Evolutionary conservation across 2,797 vertebrate genomes (phyloP).

Genomic region (Lophius americanus): DNA sequence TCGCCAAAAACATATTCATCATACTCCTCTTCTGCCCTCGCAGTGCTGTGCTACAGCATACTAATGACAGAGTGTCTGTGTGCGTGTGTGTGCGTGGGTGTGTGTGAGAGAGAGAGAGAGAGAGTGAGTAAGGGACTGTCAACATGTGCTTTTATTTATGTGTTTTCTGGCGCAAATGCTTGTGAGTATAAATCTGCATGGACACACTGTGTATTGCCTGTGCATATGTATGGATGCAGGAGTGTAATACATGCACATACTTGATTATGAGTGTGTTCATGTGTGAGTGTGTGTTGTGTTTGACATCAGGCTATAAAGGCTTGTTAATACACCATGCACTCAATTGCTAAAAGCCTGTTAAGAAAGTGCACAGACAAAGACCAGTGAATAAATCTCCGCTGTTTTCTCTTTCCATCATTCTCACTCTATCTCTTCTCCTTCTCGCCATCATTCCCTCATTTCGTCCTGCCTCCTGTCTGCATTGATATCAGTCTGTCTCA

Average conservation of each 20-base stretch:
- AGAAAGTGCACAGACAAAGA: conserved; percentile 67
- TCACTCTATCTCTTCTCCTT: conserved; percentile 22
- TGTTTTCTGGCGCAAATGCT: conserved; percentile 57
- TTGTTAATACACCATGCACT: conserved; percentile 76
- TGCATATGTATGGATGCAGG: conserved; percentile 24
- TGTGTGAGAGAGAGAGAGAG: conserved; percentile 15
- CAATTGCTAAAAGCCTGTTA: conserved; percentile 81
- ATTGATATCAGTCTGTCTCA: conserved; percentile 38
- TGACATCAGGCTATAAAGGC: conserved; percentile 70
- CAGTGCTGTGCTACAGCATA: conserved; percentile 71
- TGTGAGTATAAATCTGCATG: conserved; percentile 42
- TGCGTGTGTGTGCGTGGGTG: conserved; percentile 31
- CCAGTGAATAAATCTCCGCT: conserved; percentile 58
- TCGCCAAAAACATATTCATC: conserved; percentile 81
- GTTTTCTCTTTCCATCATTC: conserved; percentile 18
- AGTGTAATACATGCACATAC: conserved; percentile 32
- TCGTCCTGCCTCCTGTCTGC: conserved; percentile 37
- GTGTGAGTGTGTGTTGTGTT: conserved; percentile 41
- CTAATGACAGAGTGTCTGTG: conserved; percentile 67
- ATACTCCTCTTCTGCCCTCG: conserved; percentile 75
- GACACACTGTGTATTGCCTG: conserved; percentile 22
- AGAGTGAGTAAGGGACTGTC: conserved; percentile 31
- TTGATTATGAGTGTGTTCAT: conserved; percentile 41
- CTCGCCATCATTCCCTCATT: conserved; percentile 25
- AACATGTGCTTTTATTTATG: conserved; percentile 59